Conservation (phyloP, 2,797 vertebrate genomes). For the Mareca penelope region DNA sequence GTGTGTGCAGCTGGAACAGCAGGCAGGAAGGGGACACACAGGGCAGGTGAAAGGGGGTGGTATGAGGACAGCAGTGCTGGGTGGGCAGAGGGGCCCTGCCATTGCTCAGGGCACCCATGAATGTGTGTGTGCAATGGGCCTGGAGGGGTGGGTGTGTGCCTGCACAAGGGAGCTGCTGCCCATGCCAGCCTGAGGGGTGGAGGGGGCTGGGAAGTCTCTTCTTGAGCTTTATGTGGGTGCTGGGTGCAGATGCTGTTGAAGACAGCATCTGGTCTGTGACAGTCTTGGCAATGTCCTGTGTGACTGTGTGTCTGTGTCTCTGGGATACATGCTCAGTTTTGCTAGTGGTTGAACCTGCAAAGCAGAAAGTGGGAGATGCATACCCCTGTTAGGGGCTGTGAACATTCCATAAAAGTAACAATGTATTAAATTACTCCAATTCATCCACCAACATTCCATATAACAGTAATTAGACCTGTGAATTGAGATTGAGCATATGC, state of each 20-base stretch:
- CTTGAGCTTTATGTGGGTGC: background rate
- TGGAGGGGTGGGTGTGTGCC: background rate
- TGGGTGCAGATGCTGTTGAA: background rate
- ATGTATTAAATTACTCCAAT: background rate
- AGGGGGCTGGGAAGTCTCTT: background rate
- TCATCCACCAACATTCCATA: background rate
- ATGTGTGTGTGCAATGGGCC: accelerated
- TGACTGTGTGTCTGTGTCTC: too few species aligned
- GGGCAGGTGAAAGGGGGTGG: background rate
- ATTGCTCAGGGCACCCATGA: background rate
- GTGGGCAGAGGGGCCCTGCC: background rate
- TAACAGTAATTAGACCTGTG: background rate
- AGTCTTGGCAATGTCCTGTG: too few species aligned
- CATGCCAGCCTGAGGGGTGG: background rate
- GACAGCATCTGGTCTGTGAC: too few species aligned
- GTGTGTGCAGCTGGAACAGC: background rate
- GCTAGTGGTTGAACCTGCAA: too few species aligned
- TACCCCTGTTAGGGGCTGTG: background rate
- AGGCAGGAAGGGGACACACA: background rate
- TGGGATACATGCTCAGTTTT: too few species aligned
- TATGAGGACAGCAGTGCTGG: background rate
- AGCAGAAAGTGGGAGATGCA: too few species aligned
- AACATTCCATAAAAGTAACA: background rate
- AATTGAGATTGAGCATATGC: background rate
- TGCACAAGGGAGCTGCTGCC: background rate